Evolutionary conservation across 2,797 vertebrate genomes (phyloP).

Genomic region (Gallinago solitaria): DNA sequence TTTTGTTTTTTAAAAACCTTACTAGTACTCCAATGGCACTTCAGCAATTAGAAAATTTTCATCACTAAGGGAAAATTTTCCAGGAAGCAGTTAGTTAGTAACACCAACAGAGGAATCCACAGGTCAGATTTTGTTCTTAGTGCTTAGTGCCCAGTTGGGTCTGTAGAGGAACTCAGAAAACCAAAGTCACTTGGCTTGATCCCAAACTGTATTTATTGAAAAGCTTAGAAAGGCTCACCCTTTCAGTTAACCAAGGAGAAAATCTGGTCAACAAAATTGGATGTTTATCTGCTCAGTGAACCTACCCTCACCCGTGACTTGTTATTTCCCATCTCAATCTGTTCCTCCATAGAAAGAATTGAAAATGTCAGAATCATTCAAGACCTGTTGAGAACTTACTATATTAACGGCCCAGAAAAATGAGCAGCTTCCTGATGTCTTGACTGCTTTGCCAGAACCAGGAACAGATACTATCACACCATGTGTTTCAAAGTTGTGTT

Average conservation of each 20-base stretch:
- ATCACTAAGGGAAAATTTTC: neutral
- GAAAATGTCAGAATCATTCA: neutral
- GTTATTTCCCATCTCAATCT: neutral
- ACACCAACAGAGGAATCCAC: neutral
- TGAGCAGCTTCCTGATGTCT: neutral
- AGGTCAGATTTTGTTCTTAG: neutral
- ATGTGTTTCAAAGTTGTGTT: neutral
- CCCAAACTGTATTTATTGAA: neutral
- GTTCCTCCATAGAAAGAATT: neutral
- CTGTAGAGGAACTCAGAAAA: neutral
- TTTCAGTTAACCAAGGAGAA: neutral
- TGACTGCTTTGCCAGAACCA: neutral
- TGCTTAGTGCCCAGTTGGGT: neutral
- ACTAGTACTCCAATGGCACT: accelerated
- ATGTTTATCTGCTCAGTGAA: neutral
- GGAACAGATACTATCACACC: neutral
- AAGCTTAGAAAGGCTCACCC: neutral
- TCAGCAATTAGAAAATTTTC: neutral
- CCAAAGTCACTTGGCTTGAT: neutral
- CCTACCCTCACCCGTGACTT: neutral
- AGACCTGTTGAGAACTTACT: neutral
- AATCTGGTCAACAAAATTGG: neutral
- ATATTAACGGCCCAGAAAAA: neutral
- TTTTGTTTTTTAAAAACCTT: neutral
- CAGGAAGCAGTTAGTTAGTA: neutral